Evolutionary conservation across 2,113 vertebrate species (phyloP).

Genomic region (Lepisosteus oculatus): DNA sequence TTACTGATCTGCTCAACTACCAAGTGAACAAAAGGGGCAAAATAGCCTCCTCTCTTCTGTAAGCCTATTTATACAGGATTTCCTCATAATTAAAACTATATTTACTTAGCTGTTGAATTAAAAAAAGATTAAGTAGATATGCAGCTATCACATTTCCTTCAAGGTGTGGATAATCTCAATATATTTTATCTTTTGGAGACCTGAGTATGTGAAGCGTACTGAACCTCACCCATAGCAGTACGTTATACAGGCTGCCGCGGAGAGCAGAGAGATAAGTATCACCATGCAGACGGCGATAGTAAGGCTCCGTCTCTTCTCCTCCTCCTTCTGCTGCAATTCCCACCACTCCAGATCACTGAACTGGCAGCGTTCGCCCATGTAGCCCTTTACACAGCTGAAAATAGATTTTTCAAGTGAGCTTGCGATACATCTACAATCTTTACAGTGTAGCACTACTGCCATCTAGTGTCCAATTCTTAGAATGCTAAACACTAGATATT

Average conservation of each 20-base stretch:
- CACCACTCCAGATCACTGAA: conserved; percentile 85
- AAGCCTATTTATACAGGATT: no score
- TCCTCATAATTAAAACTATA: not conserved
- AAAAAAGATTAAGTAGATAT: no score
- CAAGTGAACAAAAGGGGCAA: no score
- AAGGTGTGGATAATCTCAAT: not conserved
- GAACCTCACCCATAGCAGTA: conserved; percentile 72
- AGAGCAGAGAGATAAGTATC: conserved; percentile 62
- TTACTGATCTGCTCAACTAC: no score
- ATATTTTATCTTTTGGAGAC: not conserved
- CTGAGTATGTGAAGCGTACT: not conserved
- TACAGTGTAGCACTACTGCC: conserved; percentile 46
- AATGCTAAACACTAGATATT: not conserved
- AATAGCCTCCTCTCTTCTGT: no score
- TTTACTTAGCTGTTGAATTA: not conserved
- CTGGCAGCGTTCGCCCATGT: conserved; percentile 83
- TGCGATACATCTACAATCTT: no score
- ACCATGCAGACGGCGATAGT: conserved; percentile 52
- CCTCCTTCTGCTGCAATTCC: conserved; percentile 69
- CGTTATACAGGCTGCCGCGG: conserved; percentile 54
- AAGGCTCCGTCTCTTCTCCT: conserved; percentile 61
- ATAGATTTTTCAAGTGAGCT: conserved; percentile 8
- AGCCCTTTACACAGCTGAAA: conserved; percentile 77
- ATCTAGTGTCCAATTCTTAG: conserved; percentile 41
- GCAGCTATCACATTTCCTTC: no score